A percentile compares a stretch with the other conserved stretches of the same genome.
Evolutionary conservation across 2,797 vertebrate genomes (phyloP).

Genomic region (Sebastolobus altivelis): DNA sequence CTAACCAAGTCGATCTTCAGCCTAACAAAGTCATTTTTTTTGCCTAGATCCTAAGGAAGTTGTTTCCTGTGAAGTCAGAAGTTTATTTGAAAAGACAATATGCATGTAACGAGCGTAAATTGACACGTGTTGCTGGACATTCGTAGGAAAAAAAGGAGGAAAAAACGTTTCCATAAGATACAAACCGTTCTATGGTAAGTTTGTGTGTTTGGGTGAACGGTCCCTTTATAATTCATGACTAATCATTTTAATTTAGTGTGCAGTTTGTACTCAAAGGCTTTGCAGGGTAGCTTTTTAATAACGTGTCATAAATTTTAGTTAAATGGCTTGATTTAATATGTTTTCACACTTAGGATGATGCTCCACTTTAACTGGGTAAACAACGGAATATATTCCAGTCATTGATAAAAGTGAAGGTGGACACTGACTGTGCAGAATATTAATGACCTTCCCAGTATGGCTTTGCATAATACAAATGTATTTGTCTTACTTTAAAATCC

Average conservation of each 20-base stretch:
- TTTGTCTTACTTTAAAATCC: background rate
- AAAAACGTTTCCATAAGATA: too few species aligned
- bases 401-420: background rate
- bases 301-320: background rate
- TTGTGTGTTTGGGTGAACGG: background rate
- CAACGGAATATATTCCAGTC: background rate
- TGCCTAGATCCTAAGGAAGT: too few species aligned
- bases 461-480: constrained; percentile 4
- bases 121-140: too few species aligned
- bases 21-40: too few species aligned
- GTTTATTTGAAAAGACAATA: too few species aligned
- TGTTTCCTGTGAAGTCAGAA: accelerated
- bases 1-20: too few species aligned
- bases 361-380: background rate
- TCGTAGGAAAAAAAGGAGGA: too few species aligned
- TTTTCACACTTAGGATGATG: background rate
- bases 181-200: too few species aligned
- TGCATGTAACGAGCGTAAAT: too few species aligned
- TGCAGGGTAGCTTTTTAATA: background rate
- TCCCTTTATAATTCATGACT: background rate
- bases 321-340: background rate
- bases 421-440: background rate
- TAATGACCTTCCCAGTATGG: background rate
- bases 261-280: background rate
- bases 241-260: background rate